These are phyloP conservation scores for Parazoanthus swiftii DNA, from an alignment of 92 coral and sea anemone genomes.

Conservation along the genomic window DNA sequence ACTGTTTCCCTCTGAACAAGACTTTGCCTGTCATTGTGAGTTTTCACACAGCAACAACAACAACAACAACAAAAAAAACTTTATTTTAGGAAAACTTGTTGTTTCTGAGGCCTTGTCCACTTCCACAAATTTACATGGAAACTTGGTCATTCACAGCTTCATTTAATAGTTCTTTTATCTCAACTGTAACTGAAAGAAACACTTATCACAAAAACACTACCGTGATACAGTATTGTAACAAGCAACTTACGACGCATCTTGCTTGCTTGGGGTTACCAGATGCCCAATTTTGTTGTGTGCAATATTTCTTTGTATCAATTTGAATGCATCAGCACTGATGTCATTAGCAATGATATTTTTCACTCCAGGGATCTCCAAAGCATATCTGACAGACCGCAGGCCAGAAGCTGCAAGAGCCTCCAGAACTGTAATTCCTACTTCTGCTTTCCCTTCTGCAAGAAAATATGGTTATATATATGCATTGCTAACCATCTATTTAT, in stretches of 20 bases:
- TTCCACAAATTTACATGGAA: too few species aligned
- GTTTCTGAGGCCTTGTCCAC: too few species aligned
- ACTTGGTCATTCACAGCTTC: too few species aligned
- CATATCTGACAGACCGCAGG: slow-evolving; percentile 93
- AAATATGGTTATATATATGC: too few species aligned
- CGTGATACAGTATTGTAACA: neutral
- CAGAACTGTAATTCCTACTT: slow-evolving; percentile 68
- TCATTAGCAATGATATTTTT: slow-evolving; percentile 83
- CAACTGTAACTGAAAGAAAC: too few species aligned
- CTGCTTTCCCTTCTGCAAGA: slow-evolving; percentile 35
- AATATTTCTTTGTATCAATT: slow-evolving; percentile 76
- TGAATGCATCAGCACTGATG: slow-evolving; percentile 92
- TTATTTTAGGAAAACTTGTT: too few species aligned
- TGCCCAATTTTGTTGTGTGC: slow-evolving; percentile 74
- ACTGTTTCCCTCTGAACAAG: too few species aligned
- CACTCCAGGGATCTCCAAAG: slow-evolving; percentile 81
- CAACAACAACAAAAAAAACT: too few species aligned
- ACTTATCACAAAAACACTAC: neutral
- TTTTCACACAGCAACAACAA: too few species aligned
- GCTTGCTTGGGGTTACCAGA: slow-evolving; percentile 77
- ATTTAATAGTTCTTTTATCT: too few species aligned
- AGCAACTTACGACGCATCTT: slow-evolving; percentile 89
- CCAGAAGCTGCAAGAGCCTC: slow-evolving; percentile 99
- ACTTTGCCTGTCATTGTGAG: too few species aligned
- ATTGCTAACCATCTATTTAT: too few species aligned